Base-by-base conservation (phyloP, 2,797 vertebrate species). In the Propithecus deckenii region DNA sequence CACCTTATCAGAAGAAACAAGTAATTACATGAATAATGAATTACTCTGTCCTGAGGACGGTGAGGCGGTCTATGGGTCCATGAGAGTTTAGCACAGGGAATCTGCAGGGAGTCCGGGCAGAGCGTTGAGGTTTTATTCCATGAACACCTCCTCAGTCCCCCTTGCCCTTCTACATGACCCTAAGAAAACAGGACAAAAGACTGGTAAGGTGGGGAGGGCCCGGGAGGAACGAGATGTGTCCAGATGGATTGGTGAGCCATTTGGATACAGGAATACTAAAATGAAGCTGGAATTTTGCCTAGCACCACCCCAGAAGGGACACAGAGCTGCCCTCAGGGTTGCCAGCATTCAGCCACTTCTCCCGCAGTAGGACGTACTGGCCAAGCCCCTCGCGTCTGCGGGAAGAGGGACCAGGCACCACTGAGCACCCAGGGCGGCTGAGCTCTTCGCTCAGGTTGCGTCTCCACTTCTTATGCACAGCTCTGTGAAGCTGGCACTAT, bases 351-450 rank as follows among this genome's bases (percentile, higher is more conserved):
- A 13, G 11, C 57, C 23, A 41, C 35, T 15, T 72, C 86, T 79
- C 32, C 76, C 52, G 1, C 13, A 63, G 59, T 22, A 81, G 89
- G 14, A 32, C 23, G 20, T 59, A 6, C 10, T 23, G 17, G 32
- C 61, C 50, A 63, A 8, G 43, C 1, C n/a, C 28, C 20, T 59
- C 15, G 5, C 6, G 46, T 46, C 48, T 57, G 30, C 8, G 35
- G 32, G n/a, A 81, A 15, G 30, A 52, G 23, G 41, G 38, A 80
- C 55, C 46, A 46, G 25, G 52, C 11, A n/a, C 75, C 4, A 13
- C 0, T 5, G 67, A 18, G 55, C 28, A 22, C 4, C 25, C 20
- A 11, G 0, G 0, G 3, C 28, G 20, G 43, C 43, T 43, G 43
- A 28, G 38, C 0, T 2, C 30, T 59, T 69, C 23, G 1, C n/a